Evolutionary conservation across 2,888 invertebrate species (phyloP).

Genomic region (Leuctra nigra): DNA sequence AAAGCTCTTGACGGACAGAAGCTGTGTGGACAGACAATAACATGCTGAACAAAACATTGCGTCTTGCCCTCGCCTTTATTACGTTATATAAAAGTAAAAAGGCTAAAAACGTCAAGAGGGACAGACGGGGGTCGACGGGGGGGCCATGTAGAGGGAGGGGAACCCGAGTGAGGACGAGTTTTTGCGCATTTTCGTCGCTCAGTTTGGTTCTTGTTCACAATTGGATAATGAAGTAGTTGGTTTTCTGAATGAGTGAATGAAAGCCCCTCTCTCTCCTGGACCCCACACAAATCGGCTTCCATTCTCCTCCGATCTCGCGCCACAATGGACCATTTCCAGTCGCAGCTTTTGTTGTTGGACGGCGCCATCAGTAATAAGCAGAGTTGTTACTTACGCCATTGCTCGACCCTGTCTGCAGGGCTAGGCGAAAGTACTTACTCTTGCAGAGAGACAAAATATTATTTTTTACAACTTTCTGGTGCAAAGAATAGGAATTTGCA

Average conservation of each 20-base stretch:
- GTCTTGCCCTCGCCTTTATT: neutral
- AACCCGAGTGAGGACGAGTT: conserved; percentile 18
- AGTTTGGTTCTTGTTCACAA: conserved; percentile 14
- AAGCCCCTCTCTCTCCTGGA: conserved; percentile 1
- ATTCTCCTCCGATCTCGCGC: neutral
- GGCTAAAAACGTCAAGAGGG: conserved; percentile 10
- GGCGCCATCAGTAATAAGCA: conserved; percentile 2
- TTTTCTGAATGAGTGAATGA: conserved; percentile 4
- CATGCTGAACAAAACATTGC: neutral
- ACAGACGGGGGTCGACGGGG: conserved; percentile 1
- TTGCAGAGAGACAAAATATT: too few relatives aligned
- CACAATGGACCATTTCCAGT: conserved; percentile 14
- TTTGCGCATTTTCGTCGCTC: conserved; percentile 19
- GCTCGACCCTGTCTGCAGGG: too few relatives aligned
- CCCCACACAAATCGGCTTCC: conserved; percentile 8
- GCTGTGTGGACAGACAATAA: neutral
- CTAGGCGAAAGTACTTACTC: too few relatives aligned
- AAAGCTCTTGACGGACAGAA: too few relatives aligned
- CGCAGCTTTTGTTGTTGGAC: neutral
- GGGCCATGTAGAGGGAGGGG: neutral
- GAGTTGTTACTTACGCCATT: too few relatives aligned
- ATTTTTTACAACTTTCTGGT: too few relatives aligned
- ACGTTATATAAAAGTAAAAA: neutral
- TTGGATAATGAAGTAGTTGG: conserved; percentile 26
- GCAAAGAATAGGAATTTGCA: too few relatives aligned